A percentile compares a stretch with the other conserved stretches of the same genome.
Evolutionary conservation across 1,140 invertebrate genomes (phyloP).

Genomic region (Nephila pilipes): DNA sequence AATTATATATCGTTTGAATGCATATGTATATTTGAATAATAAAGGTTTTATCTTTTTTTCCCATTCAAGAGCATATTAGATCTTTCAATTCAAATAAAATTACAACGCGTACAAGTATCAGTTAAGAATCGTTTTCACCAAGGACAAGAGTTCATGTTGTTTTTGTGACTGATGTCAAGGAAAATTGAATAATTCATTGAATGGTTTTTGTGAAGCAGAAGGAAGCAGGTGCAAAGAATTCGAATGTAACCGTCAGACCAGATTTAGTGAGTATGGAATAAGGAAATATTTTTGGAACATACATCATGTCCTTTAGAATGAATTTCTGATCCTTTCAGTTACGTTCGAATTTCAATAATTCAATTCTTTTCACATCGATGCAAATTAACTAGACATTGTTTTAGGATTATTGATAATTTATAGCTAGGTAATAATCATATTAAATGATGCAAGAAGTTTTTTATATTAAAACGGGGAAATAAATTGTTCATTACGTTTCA

Average conservation of each 20-base stretch:
- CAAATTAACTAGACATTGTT: no score
- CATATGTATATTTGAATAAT: no score
- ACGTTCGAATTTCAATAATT: neutral
- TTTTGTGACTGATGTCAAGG: neutral
- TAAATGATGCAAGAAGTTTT: no score
- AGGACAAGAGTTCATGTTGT: neutral
- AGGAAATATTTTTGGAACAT: neutral
- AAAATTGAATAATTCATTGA: conserved; percentile 24
- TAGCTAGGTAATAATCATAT: no score
- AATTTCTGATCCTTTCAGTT: neutral
- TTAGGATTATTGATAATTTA: no score
- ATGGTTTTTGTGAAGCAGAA: neutral
- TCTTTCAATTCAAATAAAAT: neutral
- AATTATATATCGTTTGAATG: no score
- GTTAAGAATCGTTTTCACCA: neutral
- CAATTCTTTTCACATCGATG: neutral
- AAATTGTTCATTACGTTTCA: no score
- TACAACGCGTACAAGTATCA: neutral
- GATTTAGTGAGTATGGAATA: neutral
- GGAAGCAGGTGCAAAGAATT: neutral
- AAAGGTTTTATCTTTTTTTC: neutral
- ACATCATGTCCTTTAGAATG: neutral
- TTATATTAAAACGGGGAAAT: no score
- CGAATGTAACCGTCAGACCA: neutral
- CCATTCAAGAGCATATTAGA: neutral